Base-by-base conservation (phyloP, 2,888 invertebrate species). In the Taphrorychus bicolor region DNA sequence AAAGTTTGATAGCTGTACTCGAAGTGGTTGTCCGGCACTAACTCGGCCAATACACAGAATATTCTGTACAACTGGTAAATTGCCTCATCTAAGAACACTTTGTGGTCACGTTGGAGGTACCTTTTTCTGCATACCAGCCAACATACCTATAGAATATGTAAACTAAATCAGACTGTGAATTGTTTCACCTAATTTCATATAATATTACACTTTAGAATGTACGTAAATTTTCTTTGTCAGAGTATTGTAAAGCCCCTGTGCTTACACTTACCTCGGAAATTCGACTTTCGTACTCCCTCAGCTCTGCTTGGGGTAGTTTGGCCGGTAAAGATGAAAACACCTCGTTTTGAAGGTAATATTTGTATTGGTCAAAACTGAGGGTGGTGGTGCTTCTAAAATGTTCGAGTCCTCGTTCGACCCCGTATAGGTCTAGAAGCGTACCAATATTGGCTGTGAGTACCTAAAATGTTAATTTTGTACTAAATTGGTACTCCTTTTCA, bases 391-490 rank as follows among this genome's bases (percentile, higher is more conserved):
- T 91, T 60, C 88, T 85, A 82, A 87, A 92, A 81, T 92, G 91
- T 77, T 93, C 92, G 71, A 93, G 82, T 0, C 92, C 91, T 76
- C 90, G 89, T 81, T 93, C 93, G 2, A 93, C 89, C 0, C 91
- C 91, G 76, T 91, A 90, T 19, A 92, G 83, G 78, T 92, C 92
- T 48, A 93, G 84, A 2, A 91, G 82, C 0, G 91, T 91, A 5
- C 92, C 93, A 57, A 93, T 88, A 78, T 92, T 93, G 0, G 93
- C 92, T 32, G 93, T 93, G 54, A 93, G 82, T 9, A 93, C 93
- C 93, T 93, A 80, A 56, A 61, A 73, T 23, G 32, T 9, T 45
- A 14, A 9, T 14, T 22, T 16, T 17, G 32, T 1, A 32, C 9
- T 32, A 7, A 32, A n/a, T n/a, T n/a, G n/a, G n/a, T n/a, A n/a